A percentile compares a stretch with the other conserved stretches of the same genome.
Conservation (phyloP, 2,113 vertebrate genomes). For the Gymnobelideus leadbeateri region DNA sequence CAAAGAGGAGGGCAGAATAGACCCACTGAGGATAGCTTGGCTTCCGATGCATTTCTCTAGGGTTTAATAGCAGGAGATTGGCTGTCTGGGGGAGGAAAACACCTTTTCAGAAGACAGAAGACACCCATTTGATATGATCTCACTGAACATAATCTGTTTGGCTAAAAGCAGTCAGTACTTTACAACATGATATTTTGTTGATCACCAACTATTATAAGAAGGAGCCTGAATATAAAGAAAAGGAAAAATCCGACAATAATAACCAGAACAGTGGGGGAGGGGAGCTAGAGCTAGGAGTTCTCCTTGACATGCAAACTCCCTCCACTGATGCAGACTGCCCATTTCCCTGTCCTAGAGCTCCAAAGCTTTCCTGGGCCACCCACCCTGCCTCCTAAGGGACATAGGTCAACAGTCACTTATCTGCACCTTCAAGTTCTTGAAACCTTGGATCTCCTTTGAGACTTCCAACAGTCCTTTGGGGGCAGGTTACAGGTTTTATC, state of each 20-base stretch:
- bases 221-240: not conserved
- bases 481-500: not conserved
- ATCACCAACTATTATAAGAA: not conserved
- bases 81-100: slow-evolving; percentile 61
- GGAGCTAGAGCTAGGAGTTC: not conserved
- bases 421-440: no score
- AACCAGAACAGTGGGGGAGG: not conserved
- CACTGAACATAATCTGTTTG: not conserved
- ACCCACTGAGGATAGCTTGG: slow-evolving; percentile 61
- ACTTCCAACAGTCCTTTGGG: not conserved
- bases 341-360: not conserved
- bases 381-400: not conserved
- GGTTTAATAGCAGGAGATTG: slow-evolving; percentile 18
- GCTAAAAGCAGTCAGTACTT: not conserved
- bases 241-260: not conserved
- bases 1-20: not conserved
- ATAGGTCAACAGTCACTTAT: no score
- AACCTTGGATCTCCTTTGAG: not conserved
- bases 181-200: not conserved
- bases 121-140: not conserved
- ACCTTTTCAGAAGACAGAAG: not conserved
- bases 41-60: slow-evolving; percentile 52
- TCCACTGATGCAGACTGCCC: no score
- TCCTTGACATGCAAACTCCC: not conserved
- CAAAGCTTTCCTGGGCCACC: no score